Evolutionary conservation across 2,888 invertebrate genomes (phyloP).

Genomic region (Drosophila limbata): DNA sequence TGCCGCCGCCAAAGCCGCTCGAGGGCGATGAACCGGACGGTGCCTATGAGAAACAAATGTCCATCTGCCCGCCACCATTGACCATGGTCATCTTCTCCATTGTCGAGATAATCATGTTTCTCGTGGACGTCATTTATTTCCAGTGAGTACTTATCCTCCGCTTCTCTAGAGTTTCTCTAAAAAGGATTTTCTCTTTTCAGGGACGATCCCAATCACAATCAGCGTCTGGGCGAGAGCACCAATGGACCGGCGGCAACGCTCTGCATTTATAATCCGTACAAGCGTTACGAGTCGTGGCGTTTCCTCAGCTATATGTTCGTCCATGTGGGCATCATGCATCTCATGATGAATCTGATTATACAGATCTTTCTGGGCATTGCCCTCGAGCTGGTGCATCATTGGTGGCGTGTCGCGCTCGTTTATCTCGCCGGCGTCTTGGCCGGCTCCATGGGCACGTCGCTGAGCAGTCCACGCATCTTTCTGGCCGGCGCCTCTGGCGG

Average conservation of each 20-base stretch:
- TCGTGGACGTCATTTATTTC: conserved; percentile 84
- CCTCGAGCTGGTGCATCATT: conserved; percentile 97
- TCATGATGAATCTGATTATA: conserved; percentile 95
- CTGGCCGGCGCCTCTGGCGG: conserved; percentile 98
- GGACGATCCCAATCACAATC: conserved; percentile 83
- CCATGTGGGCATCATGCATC: conserved; percentile 95
- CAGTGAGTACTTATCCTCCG: conserved; percentile 73
- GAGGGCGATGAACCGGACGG: conserved; percentile 87
- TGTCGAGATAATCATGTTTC: conserved; percentile 92
- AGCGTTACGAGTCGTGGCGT: conserved; percentile 95
- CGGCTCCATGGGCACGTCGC: conserved; percentile 93
- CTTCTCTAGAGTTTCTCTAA: background rate
- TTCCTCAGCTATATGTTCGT: conserved; percentile 98
- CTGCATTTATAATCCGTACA: conserved; percentile 95
- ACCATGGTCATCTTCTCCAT: conserved; percentile 96
- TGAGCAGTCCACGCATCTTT: conserved; percentile 91
- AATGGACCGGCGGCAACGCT: conserved; percentile 92
- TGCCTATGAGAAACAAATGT: conserved; percentile 95
- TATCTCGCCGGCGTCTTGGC: conserved; percentile 94
- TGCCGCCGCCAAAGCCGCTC: conserved; percentile 83
- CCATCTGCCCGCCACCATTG: conserved; percentile 95
- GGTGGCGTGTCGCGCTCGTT: conserved; percentile 95
- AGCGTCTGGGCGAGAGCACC: conserved; percentile 84
- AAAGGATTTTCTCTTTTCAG: conserved; percentile 49
- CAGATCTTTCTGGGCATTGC: conserved; percentile 97